phyloP scores from a whole-genome alignment of 2,888 invertebrate genomes.

The Junonia oenone region DNA sequence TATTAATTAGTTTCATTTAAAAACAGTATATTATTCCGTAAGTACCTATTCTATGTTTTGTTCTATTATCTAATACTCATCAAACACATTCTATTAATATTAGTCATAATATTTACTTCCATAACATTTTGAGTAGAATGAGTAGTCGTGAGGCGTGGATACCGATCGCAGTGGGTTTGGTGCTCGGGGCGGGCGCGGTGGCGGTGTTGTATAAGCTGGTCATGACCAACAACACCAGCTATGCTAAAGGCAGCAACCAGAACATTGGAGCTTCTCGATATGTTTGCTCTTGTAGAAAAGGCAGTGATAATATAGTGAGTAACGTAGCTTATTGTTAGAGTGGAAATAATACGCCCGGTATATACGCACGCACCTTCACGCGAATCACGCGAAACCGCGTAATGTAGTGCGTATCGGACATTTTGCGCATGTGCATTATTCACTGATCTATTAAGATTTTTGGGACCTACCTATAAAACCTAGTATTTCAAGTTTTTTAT shows the following conservation, averaged over 20 bases:
- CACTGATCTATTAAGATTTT: no score
- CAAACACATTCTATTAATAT: neutral
- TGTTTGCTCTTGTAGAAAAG: conserved; percentile 41
- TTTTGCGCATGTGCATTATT: no score
- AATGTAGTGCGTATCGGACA: no score
- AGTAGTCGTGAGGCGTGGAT: conserved; percentile 35
- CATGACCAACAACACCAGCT: conserved; percentile 8
- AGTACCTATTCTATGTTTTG: no score
- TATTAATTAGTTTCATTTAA: no score
- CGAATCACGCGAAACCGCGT: no score
- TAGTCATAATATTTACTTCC: neutral
- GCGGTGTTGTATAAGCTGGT: conserved; percentile 44
- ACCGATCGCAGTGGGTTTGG: conserved; percentile 46
- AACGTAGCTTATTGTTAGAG: no score
- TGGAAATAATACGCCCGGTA: neutral
- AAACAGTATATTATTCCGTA: no score
- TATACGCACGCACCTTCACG: no score
- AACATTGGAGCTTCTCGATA: conserved; percentile 36
- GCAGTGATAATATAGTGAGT: conserved; percentile 27
- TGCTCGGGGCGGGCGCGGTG: conserved; percentile 45
- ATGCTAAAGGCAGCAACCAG: conserved; percentile 29
- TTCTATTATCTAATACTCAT: no score
- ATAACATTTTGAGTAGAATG: conserved; percentile 19
- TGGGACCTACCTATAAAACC: no score
- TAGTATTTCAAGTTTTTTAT: no score